Evolutionary conservation across 2,888 invertebrate genomes (phyloP).

Genomic region (Formica aserva): DNA sequence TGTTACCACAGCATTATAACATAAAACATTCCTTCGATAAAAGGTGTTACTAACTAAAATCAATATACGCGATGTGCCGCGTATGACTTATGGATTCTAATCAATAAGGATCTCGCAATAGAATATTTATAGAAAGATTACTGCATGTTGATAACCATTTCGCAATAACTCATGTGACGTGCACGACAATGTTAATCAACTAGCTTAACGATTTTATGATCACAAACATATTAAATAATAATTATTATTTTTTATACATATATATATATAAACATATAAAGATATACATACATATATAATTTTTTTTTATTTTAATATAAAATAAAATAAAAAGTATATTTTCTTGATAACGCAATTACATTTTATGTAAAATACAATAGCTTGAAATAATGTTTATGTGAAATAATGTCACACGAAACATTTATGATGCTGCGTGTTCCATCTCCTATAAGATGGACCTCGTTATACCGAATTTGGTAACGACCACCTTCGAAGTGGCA

Average conservation of each 20-base stretch:
- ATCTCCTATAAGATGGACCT: not conserved
- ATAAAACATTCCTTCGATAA: conserved; percentile 9
- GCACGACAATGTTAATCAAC: not conserved
- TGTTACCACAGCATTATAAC: not conserved
- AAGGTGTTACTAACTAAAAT: conserved; percentile 12
- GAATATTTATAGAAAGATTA: not conserved
- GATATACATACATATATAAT: not conserved
- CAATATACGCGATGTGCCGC: not conserved
- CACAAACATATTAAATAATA: not conserved
- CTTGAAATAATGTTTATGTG: not conserved
- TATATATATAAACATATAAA: not conserved
- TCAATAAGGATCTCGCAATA: conserved; percentile 9
- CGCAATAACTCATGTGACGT: not conserved
- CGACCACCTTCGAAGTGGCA: conserved; percentile 44
- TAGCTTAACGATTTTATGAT: not conserved
- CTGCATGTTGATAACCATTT: conserved; percentile 10
- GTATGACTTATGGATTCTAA: not conserved
- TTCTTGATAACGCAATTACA: not conserved
- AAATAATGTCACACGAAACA: not conserved
- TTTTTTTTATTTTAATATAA: not conserved
- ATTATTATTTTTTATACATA: not conserved
- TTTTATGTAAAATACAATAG: not conserved
- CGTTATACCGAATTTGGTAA: conserved; percentile 60
- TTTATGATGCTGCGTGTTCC: not conserved
- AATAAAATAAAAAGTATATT: not conserved